A percentile compares a stretch with the other conserved stretches of the same genome.
Conservation (phyloP, 2,888 invertebrate species). For the Diaphora mendica region DNA sequence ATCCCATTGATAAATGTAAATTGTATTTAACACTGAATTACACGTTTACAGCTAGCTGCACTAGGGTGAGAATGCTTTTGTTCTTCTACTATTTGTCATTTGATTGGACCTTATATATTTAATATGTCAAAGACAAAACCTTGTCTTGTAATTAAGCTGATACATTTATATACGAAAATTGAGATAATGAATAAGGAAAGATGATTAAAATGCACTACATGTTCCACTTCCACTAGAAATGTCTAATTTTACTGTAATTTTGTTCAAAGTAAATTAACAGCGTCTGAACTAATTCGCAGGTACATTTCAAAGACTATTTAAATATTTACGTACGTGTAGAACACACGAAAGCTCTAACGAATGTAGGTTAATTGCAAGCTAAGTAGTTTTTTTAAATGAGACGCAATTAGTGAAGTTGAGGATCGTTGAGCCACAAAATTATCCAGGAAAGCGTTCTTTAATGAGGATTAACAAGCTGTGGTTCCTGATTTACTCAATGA, state of each 20-base stretch:
- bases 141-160: conserved; percentile 35
- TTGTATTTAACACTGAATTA: not conserved
- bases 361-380: conserved; percentile 74
- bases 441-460: conserved; percentile 58
- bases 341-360: conserved; percentile 51
- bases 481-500: conserved; percentile 1
- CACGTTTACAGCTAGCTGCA: not conserved
- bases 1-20: conserved; percentile 33
- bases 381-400: conserved; percentile 71
- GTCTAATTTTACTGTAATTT: conserved; percentile 41
- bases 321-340: conserved; percentile 34
- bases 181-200: conserved; percentile 38
- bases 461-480: conserved; percentile 56
- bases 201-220: conserved; percentile 36
- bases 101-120: not conserved
- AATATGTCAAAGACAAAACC: conserved; percentile 17
- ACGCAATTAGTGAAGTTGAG: conserved; percentile 72
- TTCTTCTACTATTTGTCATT: not conserved
- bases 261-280: conserved; percentile 49
- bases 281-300: conserved; percentile 42
- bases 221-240: conserved; percentile 33
- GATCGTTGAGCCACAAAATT: conserved; percentile 56
- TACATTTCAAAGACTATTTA: conserved; percentile 46
- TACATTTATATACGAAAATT: conserved; percentile 9
- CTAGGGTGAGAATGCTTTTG: not conserved